These are phyloP conservation scores for Ifrita kowaldi DNA, from an alignment of 2,113 vertebrate species.

Conservation along the genomic window DNA sequence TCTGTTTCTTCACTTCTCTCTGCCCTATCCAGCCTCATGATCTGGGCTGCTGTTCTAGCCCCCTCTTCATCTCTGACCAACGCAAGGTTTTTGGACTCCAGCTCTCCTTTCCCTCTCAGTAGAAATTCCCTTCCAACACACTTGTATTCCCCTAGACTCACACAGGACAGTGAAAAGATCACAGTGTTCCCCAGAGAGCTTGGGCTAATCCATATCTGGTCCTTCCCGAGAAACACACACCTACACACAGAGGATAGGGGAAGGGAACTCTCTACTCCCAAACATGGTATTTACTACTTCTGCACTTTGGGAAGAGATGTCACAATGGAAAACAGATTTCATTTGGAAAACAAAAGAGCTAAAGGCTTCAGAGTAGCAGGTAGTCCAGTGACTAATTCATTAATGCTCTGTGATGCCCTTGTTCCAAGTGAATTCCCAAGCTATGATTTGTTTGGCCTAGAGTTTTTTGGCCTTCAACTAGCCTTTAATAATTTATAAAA, in stretches of 20 bases:
- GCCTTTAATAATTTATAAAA: not conserved
- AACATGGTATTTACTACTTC: not conserved
- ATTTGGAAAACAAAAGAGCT: not conserved
- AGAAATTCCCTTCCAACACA: not conserved
- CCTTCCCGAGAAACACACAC: not conserved
- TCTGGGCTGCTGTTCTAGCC: not conserved
- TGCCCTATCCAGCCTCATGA: not conserved
- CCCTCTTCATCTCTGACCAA: not conserved
- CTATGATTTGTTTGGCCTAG: not conserved
- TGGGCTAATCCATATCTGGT: not conserved
- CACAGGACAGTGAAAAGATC: not conserved
- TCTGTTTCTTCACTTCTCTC: not conserved
- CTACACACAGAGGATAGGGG: not conserved
- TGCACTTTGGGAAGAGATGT: not conserved
- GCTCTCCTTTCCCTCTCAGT: not conserved
- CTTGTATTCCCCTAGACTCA: not conserved
- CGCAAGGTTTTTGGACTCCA: not conserved
- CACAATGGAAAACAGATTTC: rapidly evolving
- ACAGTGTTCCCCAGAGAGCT: not conserved
- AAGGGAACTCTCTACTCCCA: not conserved
- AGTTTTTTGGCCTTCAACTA: not conserved
- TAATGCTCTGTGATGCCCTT: not conserved
- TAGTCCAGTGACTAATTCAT: not conserved
- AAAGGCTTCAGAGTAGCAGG: not conserved
- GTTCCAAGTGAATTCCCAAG: not conserved